phyloP scores from a whole-genome alignment of 2,888 invertebrate species.

The Pimpla rufipes region DNA sequence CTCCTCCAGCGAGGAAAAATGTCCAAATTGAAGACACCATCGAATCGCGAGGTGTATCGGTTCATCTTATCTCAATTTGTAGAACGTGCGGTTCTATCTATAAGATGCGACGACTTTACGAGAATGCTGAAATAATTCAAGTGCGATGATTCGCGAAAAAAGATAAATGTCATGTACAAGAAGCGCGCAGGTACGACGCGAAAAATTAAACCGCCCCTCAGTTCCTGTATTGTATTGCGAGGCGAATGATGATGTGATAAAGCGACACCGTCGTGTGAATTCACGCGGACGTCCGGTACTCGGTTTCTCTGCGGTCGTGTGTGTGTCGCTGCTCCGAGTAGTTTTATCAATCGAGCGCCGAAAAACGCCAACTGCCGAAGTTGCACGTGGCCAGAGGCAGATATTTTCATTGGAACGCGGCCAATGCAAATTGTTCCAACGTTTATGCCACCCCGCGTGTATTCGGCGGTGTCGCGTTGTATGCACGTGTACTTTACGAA shows the following conservation, averaged over 20 bases:
- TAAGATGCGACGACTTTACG: no score
- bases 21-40: background rate
- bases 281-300: constrained; percentile 6
- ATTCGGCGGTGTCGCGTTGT: constrained; percentile 53
- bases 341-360: constrained; percentile 32
- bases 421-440: constrained; percentile 39
- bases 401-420: constrained; percentile 43
- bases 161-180: background rate
- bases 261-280: constrained; percentile 22
- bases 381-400: constrained; percentile 16
- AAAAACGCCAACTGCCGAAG: constrained; percentile 20
- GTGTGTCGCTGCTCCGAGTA: constrained; percentile 4
- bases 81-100: background rate
- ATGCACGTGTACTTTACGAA: constrained; percentile 59
- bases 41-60: no score
- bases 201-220: constrained; percentile 5
- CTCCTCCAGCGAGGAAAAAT: background rate
- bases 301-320: background rate
- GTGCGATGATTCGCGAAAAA: background rate
- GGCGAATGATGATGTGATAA: constrained; percentile 58
- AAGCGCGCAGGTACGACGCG: background rate
- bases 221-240: constrained; percentile 54
- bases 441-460: constrained; percentile 12
- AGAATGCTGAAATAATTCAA: background rate
- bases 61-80: no score